Base-by-base conservation (phyloP, 2,888 invertebrate species). In the Drosophila phalerata region DNA sequence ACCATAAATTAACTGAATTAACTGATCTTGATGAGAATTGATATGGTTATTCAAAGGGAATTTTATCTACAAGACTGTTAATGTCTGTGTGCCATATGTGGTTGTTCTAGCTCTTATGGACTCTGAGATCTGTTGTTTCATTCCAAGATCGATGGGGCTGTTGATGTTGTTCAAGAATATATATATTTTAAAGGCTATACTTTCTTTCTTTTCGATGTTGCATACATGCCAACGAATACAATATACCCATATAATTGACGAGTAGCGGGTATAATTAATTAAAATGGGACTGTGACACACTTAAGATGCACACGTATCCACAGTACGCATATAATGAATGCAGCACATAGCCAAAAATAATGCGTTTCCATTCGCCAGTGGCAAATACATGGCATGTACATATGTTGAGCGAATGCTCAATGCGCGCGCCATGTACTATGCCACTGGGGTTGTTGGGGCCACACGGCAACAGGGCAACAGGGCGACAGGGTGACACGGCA, bases 311-410 rank as follows among this genome's bases (percentile, higher is more conserved):
- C 15, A 76, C 65, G 70, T 65, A 77, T 42, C 38, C 47, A 42
- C 28, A 51, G 25, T 19, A 60, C 52, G 51, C 63, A 74, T 40
- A 78, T 73, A 78, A 69, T 73, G 61, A 69, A 58, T 69, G 77
- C 77, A 77, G 62, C 68, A 75, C 58, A 74, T 81, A 70, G 65
- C 73, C 67, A 55, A 77, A 74, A 76, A 72, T 77, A 77, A 71
- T 74, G 83, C 75, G 78, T 72, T 90, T 82, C 78, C 82, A 91
- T 91, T 91, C 91, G 91, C 80, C 75, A 79, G 72, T 30, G 42
- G 42, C 49, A 15, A 73, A 72, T 73, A 90, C 77, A 86, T 79
- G 79, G 51, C 62, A 22, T 49, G 25, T 77, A 83, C 66, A 85
- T 72, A 77, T 55, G 48, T 66, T 65, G 25, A 62, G 53, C 72